These are phyloP conservation scores for Sinosuthora webbiana DNA, from an alignment of 2,113 vertebrate genomes.

Conservation along the genomic window DNA sequence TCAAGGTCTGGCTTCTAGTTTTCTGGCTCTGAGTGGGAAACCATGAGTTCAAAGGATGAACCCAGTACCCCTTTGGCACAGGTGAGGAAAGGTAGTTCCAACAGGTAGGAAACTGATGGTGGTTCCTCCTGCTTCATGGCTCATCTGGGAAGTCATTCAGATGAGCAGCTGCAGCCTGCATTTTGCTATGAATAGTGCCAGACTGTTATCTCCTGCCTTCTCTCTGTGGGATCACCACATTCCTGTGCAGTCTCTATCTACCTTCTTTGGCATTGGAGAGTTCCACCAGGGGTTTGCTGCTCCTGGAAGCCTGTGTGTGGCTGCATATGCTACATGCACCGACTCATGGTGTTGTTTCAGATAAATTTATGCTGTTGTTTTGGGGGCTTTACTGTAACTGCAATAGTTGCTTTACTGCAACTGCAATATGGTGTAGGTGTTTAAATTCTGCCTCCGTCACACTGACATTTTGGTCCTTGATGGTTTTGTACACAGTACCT, in stretches of 20 bases:
- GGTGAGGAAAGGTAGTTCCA: background rate
- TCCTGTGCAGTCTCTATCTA: rapidly evolving
- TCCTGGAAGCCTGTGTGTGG: background rate
- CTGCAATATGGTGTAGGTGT: background rate
- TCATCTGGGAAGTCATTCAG: background rate
- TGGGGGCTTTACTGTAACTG: background rate
- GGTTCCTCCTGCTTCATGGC: background rate
- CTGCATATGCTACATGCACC: rapidly evolving
- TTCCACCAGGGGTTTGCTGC: background rate
- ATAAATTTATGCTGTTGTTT: background rate
- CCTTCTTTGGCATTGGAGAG: rapidly evolving
- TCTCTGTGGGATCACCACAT: rapidly evolving
- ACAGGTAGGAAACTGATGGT: background rate
- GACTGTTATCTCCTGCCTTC: too few species aligned
- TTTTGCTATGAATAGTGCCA: background rate
- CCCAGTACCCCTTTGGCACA: rapidly evolving
- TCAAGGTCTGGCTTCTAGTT: background rate
- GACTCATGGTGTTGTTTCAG: background rate
- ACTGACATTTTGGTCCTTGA: background rate
- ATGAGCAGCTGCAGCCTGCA: background rate
- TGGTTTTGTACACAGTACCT: background rate
- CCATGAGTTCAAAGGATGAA: rapidly evolving
- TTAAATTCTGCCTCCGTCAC: background rate
- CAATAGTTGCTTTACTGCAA: background rate
- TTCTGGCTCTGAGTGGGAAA: background rate